Conservation (phyloP, 2,797 vertebrate species). For the Cossypha polioptera region DNA sequence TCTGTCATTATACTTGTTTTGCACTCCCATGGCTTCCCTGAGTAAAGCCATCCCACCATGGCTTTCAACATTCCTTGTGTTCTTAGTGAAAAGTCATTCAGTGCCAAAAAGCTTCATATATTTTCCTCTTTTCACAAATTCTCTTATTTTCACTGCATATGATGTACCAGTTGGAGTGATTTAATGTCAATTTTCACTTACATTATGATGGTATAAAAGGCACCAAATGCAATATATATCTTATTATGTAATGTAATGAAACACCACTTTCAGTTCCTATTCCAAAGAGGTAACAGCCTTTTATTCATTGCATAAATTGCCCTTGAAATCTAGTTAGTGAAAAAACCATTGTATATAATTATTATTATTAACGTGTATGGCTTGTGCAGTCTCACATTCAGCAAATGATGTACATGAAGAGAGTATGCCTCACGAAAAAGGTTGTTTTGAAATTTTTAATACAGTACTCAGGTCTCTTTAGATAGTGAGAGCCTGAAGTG, state of each 20-base stretch:
- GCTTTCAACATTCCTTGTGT: neutral
- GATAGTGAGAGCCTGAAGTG: neutral
- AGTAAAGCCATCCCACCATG: neutral
- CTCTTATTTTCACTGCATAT: neutral
- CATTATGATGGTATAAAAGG: conserved; percentile 29
- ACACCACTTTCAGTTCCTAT: conserved; percentile 3
- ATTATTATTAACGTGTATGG: neutral
- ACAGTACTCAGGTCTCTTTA: neutral
- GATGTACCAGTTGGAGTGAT: conserved; percentile 30
- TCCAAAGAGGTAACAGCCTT: conserved; percentile 8
- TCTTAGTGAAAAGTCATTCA: neutral
- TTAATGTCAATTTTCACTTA: conserved; percentile 42
- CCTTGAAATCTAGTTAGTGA: conserved; percentile 38
- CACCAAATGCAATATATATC: conserved; percentile 20
- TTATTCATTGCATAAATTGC: conserved; percentile 21
- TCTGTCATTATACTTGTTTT: neutral
- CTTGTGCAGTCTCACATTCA: neutral
- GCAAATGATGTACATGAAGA: neutral
- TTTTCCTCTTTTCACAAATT: neutral
- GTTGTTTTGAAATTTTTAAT: neutral
- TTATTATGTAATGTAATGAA: conserved; percentile 15
- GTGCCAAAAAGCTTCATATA: neutral
- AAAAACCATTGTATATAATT: conserved; percentile 21
- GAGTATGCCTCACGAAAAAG: neutral
- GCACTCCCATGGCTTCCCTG: neutral